Evolutionary conservation across 92 coral and sea anemone genomes (phyloP).

Genomic region (Epizoanthus ramosus): DNA sequence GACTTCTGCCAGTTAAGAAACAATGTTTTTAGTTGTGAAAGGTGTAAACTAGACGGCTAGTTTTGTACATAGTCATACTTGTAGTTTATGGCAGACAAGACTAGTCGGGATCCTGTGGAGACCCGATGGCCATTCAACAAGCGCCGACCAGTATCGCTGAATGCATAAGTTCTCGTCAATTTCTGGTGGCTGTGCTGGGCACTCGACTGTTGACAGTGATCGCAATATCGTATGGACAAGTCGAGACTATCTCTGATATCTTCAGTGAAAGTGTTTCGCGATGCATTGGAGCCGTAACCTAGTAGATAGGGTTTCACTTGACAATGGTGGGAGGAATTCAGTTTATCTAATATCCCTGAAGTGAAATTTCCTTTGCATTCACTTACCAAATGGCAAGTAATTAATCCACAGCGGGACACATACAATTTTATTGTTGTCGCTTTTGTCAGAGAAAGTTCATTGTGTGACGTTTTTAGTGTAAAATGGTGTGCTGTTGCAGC

Average conservation of each 20-base stretch:
- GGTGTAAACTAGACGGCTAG: neutral
- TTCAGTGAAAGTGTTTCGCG: conserved; percentile 11
- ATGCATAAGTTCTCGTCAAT: conserved; percentile 2
- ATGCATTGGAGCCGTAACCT: neutral
- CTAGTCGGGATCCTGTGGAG: neutral
- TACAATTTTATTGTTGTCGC: conserved; percentile 57
- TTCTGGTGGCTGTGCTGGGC: conserved; percentile 33
- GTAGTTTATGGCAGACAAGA: neutral
- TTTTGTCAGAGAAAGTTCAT: conserved; percentile 44
- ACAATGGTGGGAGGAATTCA: conserved; percentile 64
- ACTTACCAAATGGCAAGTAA: conserved; percentile 63
- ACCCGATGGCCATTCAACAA: conserved; percentile 12
- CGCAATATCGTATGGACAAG: neutral
- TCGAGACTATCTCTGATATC: conserved; percentile 18
- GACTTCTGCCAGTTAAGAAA: neutral
- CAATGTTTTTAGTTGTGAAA: neutral
- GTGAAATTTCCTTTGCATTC: conserved; percentile 62
- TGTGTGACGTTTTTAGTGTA: conserved; percentile 17
- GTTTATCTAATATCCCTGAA: conserved; percentile 53
- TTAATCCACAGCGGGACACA: conserved; percentile 64
- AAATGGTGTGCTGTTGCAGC: conserved; percentile 39
- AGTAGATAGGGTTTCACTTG: conserved; percentile 25
- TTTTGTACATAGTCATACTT: neutral
- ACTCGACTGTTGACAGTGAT: conserved; percentile 12
- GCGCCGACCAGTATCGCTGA: conserved; percentile 26